Evolutionary conservation across 2,113 vertebrate species (phyloP).

Genomic region (Gadus chalcogrammus): DNA sequence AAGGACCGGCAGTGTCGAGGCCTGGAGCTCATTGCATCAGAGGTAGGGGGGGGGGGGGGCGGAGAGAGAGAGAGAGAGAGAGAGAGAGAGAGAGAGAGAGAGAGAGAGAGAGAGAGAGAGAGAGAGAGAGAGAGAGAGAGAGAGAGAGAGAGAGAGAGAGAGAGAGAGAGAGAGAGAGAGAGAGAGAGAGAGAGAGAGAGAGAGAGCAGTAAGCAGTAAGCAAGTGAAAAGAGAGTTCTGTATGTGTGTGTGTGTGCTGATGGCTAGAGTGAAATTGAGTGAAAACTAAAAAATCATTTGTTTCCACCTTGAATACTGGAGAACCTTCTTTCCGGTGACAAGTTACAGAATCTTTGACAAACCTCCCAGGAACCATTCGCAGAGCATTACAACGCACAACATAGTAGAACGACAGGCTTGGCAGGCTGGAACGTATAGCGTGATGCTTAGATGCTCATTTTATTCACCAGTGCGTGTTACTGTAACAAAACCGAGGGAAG

Average conservation of each 20-base stretch:
- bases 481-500: too few relatives aligned
- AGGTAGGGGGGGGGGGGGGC: conserved; percentile 60
- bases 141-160: not conserved
- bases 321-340: too few relatives aligned
- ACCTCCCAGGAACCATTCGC: too few relatives aligned
- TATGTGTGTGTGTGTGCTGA: not conserved
- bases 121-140: not conserved
- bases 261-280: not conserved
- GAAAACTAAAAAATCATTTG: not conserved
- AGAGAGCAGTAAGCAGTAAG: too few relatives aligned
- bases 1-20: conserved; percentile 84
- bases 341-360: too few relatives aligned
- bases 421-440: too few relatives aligned
- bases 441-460: too few relatives aligned
- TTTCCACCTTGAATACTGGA: not conserved
- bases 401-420: too few relatives aligned
- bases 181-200: not conserved
- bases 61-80: not conserved
- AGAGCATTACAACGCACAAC: too few relatives aligned
- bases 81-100: not conserved
- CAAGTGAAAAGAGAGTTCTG: too few relatives aligned
- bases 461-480: too few relatives aligned
- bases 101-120: not conserved
- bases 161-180: not conserved
- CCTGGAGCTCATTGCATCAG: conserved; percentile 84